Conservation (phyloP, 2,113 vertebrate genomes). For the Ammodytes marinus region DNA sequence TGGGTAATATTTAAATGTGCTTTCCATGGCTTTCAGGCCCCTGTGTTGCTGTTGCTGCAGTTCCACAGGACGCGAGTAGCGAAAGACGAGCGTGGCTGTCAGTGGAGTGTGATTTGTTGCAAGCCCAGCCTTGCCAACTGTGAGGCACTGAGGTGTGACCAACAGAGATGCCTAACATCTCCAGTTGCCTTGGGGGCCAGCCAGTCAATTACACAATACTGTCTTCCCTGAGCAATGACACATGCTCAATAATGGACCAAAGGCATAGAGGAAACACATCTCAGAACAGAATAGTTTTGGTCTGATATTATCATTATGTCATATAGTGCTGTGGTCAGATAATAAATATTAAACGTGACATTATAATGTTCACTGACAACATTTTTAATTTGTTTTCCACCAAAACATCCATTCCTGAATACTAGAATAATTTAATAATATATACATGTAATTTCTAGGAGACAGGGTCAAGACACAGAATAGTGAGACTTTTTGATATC, state of each 20-base stretch:
- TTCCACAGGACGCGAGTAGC: constrained; percentile 55
- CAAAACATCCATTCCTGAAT: neutral
- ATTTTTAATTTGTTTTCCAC: neutral
- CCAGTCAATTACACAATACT: constrained; percentile 83
- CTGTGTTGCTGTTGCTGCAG: constrained; percentile 68
- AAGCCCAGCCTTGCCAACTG: constrained; percentile 80
- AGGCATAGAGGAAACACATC: constrained; percentile 51
- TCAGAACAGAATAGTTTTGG: constrained; percentile 1
- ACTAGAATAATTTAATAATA: neutral
- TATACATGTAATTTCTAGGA: neutral
- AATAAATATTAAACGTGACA: neutral
- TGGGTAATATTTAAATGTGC: constrained; percentile 71
- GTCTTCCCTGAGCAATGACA: constrained; percentile 73
- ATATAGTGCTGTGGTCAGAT: constrained; percentile 15
- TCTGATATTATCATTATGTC: too few relatives aligned
- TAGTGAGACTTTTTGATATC: neutral
- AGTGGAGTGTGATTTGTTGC: constrained; percentile 78
- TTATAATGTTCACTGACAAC: neutral
- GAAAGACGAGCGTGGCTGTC: constrained; percentile 68
- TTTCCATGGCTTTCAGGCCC: constrained; percentile 50
- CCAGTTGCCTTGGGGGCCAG: constrained; percentile 79
- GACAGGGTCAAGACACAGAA: neutral
- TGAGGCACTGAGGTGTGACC: constrained; percentile 81
- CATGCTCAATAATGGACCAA: constrained; percentile 74
- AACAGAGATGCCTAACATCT: constrained; percentile 77